Evolutionary conservation across 2,113 vertebrate species (phyloP), one percentile per base, ranked within the genome.

Genomic region (Triplophysa dalaica): DNA sequence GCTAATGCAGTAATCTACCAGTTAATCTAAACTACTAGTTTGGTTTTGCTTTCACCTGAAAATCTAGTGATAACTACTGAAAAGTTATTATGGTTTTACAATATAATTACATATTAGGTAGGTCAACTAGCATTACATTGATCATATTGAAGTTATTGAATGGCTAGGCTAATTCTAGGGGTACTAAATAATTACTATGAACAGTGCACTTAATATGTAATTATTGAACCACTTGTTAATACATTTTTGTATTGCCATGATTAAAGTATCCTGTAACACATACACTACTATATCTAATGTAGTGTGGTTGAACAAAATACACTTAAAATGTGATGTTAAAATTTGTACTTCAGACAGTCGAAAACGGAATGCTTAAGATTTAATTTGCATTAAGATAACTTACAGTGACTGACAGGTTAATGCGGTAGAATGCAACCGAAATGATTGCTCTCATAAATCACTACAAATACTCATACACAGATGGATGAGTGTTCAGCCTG

Each of bases 381-480:
- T 60, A 1, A 61, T 74, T 74, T 74, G 70, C 54, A 74, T 74
- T 74, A 58, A 9, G 56, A n/a, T 61, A 74, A 60, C 33, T 74
- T 61, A 43, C 41, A 10, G 45, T 63, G 56, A 75, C 60, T 63
- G 73, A 75, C 60, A 10, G 60, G 38, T 75, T 76, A 76, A 50
- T 65, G 45, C 24, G n/a, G 12, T 65, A 21, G 45, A 76, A 65
- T 65, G 43, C 43, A 21, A 65, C 73, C 50, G 48, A 54, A 64
- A 64, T 76, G 61, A 65, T 76, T 76, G 61, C 45, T 14, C 45
- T 65, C 74, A 76, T 76, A 76, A 76, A 76, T 76, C 74, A 76
- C 61, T 50, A 52, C 43, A 76, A 65, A 75, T 63, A 50, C 43
- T 65, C 60, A 76, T 65, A 64, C 60, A 76, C 74, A 65, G 74